These are phyloP conservation scores for Gryon sp. DNA, from an alignment of 1,140 invertebrate species.

Conservation along the genomic window DNA sequence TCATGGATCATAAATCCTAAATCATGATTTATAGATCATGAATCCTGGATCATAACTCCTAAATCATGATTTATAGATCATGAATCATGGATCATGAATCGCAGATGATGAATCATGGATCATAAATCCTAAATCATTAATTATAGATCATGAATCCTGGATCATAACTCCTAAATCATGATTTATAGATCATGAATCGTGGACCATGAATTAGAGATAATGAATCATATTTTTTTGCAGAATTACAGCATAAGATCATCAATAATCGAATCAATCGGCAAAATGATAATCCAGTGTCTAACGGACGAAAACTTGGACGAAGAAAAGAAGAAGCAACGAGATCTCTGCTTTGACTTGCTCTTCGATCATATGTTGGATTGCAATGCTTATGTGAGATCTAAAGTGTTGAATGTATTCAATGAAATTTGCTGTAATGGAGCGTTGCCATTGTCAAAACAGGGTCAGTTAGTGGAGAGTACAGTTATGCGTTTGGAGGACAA, in stretches of 20 bases:
- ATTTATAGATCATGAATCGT: too few species aligned
- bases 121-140: too few species aligned
- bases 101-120: too few species aligned
- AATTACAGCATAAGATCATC: constrained; percentile 90
- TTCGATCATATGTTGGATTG: constrained; percentile 91
- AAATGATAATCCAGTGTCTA: constrained; percentile 85
- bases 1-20: too few species aligned
- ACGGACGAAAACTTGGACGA: constrained; percentile 85
- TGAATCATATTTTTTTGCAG: constrained; percentile 77
- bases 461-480: constrained; percentile 82
- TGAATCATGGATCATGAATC: too few species aligned
- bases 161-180: too few species aligned
- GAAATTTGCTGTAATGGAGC: constrained; percentile 85
- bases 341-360: constrained; percentile 86
- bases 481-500: constrained; percentile 88
- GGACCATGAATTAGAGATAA: too few species aligned
- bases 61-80: too few species aligned
- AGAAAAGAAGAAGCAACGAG: constrained; percentile 83
- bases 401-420: constrained; percentile 88
- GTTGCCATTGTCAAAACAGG: constrained; percentile 85
- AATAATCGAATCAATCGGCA: constrained; percentile 88
- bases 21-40: too few species aligned
- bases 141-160: too few species aligned
- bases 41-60: too few species aligned
- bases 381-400: constrained; percentile 90